A percentile compares a stretch with the other conserved stretches of the same genome.
These are phyloP conservation scores for Leucophenga maculata DNA, from an alignment of 2,888 invertebrate genomes.

Conservation along the genomic window DNA sequence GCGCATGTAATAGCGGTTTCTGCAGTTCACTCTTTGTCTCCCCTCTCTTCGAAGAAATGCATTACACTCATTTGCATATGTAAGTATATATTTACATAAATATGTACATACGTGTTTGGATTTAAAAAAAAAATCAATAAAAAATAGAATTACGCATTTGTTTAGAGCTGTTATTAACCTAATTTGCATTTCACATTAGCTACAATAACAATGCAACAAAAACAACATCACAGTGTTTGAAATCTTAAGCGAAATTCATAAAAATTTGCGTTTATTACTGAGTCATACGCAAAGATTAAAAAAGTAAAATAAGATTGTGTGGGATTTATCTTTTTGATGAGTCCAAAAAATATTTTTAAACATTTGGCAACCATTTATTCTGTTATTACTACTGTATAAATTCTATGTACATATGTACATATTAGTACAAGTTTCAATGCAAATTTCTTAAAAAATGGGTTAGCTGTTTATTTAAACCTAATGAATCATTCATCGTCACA, in stretches of 20 bases:
- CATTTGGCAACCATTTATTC: neutral
- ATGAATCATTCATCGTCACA: constrained; percentile 5
- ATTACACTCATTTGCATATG: neutral
- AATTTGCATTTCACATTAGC: neutral
- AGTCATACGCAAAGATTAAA: neutral
- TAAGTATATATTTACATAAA: neutral
- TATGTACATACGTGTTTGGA: too few species aligned
- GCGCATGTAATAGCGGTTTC: too few species aligned
- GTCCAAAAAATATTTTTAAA: neutral
- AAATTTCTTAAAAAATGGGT: neutral
- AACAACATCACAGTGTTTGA: neutral
- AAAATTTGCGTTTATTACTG: neutral
- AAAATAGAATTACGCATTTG: neutral
- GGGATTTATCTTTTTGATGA: neutral
- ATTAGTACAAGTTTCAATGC: neutral
- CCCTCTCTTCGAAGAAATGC: neutral
- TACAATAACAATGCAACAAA: neutral
- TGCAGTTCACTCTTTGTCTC: neutral
- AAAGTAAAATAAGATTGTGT: neutral
- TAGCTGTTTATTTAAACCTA: neutral
- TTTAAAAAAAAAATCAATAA: neutral
- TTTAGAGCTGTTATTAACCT: constrained; percentile 11
- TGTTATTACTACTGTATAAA: neutral
- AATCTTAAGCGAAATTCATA: neutral
- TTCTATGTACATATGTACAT: neutral